Evolutionary conservation across 2,888 invertebrate species (phyloP).

Genomic region (Epinotia bilunana): DNA sequence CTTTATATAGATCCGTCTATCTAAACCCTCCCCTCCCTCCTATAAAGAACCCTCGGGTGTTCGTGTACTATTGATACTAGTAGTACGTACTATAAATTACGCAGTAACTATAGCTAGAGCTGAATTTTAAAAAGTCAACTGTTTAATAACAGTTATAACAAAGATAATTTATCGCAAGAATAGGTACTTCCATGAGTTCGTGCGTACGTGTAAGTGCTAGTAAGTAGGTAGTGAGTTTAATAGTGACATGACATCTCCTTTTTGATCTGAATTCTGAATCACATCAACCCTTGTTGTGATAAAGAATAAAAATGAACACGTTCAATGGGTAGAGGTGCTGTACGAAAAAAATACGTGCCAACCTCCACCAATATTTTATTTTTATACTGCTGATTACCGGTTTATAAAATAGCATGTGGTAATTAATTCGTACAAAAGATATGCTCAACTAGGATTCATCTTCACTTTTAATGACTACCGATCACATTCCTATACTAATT

Average conservation of each 20-base stretch:
- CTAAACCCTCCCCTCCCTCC: neutral
- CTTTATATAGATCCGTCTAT: neutral
- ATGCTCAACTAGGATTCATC: no score
- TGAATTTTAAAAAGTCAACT: no score
- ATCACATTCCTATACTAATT: neutral
- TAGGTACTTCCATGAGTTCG: no score
- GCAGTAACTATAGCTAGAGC: no score
- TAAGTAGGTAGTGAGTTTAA: no score
- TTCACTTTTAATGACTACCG: neutral
- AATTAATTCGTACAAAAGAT: no score
- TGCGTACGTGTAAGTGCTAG: no score
- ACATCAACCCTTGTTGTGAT: neutral
- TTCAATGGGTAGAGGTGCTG: neutral
- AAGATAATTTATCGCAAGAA: no score
- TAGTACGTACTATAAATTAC: no score
- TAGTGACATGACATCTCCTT: neutral
- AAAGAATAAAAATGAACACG: neutral
- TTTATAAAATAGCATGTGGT: no score
- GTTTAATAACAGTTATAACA: no score
- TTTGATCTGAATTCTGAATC: neutral
- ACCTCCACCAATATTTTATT: neutral
- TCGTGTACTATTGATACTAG: neutral
- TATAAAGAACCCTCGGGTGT: neutral
- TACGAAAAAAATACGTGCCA: neutral
- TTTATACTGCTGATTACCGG: no score